Evolutionary conservation across 2,113 vertebrate species (phyloP), one percentile per base, ranked within the genome.

Genomic region (Reinhardtius hippoglossoides): DNA sequence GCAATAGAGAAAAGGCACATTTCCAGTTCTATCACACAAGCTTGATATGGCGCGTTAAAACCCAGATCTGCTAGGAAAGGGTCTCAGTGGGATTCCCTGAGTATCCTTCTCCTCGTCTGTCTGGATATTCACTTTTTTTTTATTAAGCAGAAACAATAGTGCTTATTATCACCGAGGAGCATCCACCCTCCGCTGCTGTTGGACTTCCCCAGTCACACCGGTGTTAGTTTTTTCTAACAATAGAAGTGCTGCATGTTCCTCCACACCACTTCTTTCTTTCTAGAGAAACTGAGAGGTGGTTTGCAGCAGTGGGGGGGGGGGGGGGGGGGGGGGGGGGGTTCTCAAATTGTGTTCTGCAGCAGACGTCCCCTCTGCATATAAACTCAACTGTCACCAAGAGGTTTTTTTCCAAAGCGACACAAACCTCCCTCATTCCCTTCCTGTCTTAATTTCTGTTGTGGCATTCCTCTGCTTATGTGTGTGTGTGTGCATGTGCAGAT

Each of bases 261-360:
- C 16, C 50, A 73, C 69, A 72, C 56, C 57, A 75, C 71, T 67
- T 69, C 54, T 74, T 81, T 80, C 87, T 90, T 89, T 89, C 87
- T 85, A 84, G 65, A 82, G 87, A 80, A 85, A 87, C 81, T 12
- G 62, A 57, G 59, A 57, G 61, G 58, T 52, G 73, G 74, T 70
- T 83, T 77, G 76, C 82, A 83, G 59, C 82, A 86, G 72, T 61
- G 12, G 78, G 81, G 81, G 85, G 74, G 70, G 20, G 50, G 50
- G n/a, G 50, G 20, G 20, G 58, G 78, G 74, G 70, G 20, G 50
- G 12, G 78, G 81, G 81, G 85, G 74, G 70, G 20, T 20, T 67
- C 59, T 85, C 50, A 68, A 70, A 87, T 69, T 9, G 18, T 58
- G 71, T 35, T 82, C 27, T 76, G 79, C 69, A 62, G 74, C 67